A percentile compares a stretch with the other conserved stretches of the same genome.
Conservation (phyloP, 1,140 invertebrate species). For the Panagrolaimus sp. region DNA sequence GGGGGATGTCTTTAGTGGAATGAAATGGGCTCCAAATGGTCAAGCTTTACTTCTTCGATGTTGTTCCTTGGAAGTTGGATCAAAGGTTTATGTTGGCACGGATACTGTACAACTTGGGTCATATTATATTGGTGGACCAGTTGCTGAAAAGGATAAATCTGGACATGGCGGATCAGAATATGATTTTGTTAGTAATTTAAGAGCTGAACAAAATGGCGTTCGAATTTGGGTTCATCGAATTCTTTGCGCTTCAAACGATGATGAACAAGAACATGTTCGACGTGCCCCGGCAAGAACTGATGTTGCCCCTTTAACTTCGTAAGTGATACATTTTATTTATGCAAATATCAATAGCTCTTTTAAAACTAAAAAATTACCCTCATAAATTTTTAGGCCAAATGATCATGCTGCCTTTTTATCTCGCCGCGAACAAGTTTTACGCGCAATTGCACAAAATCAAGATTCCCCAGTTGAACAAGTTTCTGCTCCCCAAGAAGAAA, state of each 20-base stretch:
- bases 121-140: constrained; percentile 42
- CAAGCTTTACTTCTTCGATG: constrained; percentile 57
- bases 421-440: constrained; percentile 17
- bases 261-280: constrained; percentile 15
- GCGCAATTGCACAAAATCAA: background rate
- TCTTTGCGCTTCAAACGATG: constrained; percentile 33
- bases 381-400: constrained; percentile 13
- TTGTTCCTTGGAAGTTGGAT: constrained; percentile 39
- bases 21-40: constrained; percentile 57
- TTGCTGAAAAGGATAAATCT: constrained; percentile 46
- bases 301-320: constrained; percentile 19
- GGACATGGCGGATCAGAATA: constrained; percentile 50
- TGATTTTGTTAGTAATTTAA: constrained; percentile 55
- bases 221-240: constrained; percentile 58
- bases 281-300: constrained; percentile 22
- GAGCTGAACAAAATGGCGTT: constrained; percentile 57
- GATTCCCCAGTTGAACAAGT: background rate
- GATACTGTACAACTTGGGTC: constrained; percentile 54
- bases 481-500: constrained; percentile 23
- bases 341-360: constrained; percentile 17
- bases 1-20: constrained; percentile 46
- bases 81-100: constrained; percentile 57
- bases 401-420: constrained; percentile 6
- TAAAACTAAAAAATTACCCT: background rate
- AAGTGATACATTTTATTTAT: background rate